Base-by-base conservation (phyloP, 2,113 vertebrate genomes). In the human region DNA sequence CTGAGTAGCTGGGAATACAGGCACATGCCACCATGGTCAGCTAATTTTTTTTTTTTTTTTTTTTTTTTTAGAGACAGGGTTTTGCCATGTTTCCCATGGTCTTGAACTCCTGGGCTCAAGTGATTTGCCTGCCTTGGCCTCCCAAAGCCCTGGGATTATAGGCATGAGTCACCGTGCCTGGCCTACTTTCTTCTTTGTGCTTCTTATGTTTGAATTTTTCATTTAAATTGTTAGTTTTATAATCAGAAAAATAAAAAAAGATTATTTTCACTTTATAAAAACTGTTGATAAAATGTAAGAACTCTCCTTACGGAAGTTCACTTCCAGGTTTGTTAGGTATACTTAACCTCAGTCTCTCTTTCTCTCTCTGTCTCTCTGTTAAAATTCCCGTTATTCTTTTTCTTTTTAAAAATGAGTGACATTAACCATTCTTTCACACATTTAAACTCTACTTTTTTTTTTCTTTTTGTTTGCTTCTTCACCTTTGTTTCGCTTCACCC, bases 181-280 rank as follows among this genome's bases (percentile, higher is more conserved):
- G 61, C 61, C 27, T 64, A 25, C 40, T 87, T 61, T 57, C n/a
- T 78, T 85, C 79, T 85, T 87, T 82, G 50, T 50, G 18, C 23
- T 48, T 95, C 75, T 61, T 83, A 22, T 30, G 8, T 86, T 90
- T 79, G 40, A 76, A n/a, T 50, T 93, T 75, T 73, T 93, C 64
- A 85, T 66, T 68, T 14, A 68, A 68, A n/a, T 68, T 76, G 68
- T 57, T 66, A 10, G 13, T 87, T 97, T 87, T 87, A 45, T 76
- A 82, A 61, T 50, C 40, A 76, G 22, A 88, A 93, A 95, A 84
- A n/a, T 55, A 4, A 89, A 1, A 90, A 92, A 2, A 81, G 85
- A 66, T 64, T 57, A 45, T 43, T 93, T 93, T 81, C 14, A 70
- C 68, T 93, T 90, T 59, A 64, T 30, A 59, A 83, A 93, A 90